Base-by-base conservation (phyloP, 1,140 invertebrate genomes). In the Pseudomyrmex pallidus region DNA sequence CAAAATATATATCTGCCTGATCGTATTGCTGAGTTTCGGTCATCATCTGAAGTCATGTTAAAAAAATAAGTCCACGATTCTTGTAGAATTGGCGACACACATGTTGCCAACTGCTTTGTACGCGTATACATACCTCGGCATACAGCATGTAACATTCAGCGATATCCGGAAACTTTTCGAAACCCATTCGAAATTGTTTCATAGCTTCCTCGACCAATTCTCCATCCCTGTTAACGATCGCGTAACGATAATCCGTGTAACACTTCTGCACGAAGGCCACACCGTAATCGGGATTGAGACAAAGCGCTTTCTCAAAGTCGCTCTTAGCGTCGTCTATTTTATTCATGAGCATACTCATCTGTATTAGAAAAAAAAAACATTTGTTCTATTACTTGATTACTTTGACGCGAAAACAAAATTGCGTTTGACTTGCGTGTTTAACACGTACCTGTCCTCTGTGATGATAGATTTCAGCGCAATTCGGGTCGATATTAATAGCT, bases 261-360 rank as follows among this genome's bases (percentile, higher is more conserved):
- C 96, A 97, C 91, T 98, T 98, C 92, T 99, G 98, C 59, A 98
- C 97, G 91, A 96, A 96, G 17, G 97, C 97, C 89, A 98, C 96
- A 10, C 97, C 96, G 92, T 97, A 98, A 77, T 97, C 92, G 12
- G 98, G 97, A 91, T 98, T 98, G 10, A 98, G 92, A 87, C 96
- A 94, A 2, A 98, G 96, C 67, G 98, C 97, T 91, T 96, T 97
- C 48, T 97, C 95, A 94, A 99, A 98, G 93, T 99, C 97, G 62
- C 94, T 90, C 82, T 97, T 95, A 0, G 98, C 98, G 84, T 97
- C 96, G 78, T 97, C 95, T 74, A 98, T 95, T 86, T 96, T 96
- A 72, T 98, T 98, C 88, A 97, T 93, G 59, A 99, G 91, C 73
- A 99, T 95, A 91, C 98, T 95, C 2, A 98, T 96, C 96, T 99